phyloP scores from a whole-genome alignment of 37 sponge, comb jelly and placozoan species.

The Ephydatia muelleri region DNA sequence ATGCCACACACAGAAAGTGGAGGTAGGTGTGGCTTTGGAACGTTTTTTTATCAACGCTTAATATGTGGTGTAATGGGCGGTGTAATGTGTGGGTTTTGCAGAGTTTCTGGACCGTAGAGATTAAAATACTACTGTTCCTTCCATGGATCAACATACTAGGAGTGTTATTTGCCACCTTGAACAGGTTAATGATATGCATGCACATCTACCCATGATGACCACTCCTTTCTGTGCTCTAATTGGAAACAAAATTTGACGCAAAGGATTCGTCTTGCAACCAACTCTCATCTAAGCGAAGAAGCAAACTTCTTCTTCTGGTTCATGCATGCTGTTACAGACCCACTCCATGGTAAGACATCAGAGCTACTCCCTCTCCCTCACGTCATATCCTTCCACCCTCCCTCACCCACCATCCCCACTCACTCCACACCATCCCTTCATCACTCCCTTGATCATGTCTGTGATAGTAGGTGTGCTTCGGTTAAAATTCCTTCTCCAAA shows the following conservation, averaged over 20 bases:
- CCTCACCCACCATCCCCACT: too few species aligned
- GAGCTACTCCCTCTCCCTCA: not conserved
- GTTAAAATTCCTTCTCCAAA: not conserved
- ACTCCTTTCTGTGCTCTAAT: not conserved
- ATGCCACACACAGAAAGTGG: not conserved
- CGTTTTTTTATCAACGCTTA: too few species aligned
- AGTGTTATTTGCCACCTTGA: not conserved
- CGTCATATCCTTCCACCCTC: not conserved
- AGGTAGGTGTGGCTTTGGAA: not conserved
- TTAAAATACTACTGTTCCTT: not conserved
- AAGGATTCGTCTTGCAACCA: not conserved
- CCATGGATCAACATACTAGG: not conserved
- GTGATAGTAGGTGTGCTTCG: too few species aligned
- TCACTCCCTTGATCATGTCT: too few species aligned
- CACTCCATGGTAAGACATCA: conserved; percentile 9
- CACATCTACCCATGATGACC: too few species aligned
- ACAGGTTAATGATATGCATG: too few species aligned
- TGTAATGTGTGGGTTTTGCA: not conserved
- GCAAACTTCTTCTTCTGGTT: conserved; percentile 24
- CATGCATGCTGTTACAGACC: conserved; percentile 2
- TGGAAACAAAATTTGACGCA: too few species aligned
- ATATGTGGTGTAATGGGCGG: not conserved
- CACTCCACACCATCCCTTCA: too few species aligned
- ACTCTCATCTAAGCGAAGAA: not conserved
- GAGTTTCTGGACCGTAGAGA: not conserved